phyloP scores from a whole-genome alignment of 1,140 invertebrate genomes.

The Apis laboriosa region DNA sequence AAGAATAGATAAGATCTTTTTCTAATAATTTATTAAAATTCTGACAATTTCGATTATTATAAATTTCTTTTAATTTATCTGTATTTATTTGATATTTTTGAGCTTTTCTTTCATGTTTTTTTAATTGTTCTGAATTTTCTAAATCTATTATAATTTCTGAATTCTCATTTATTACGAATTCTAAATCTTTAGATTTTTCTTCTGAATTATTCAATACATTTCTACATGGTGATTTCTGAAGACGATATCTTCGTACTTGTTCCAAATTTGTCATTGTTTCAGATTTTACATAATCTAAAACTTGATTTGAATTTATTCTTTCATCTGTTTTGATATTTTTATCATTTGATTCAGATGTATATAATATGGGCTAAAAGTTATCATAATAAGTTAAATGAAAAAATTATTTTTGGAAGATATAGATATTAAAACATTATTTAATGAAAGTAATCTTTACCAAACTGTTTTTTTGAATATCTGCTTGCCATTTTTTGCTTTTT shows the following conservation, averaged over 20 bases:
- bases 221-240: slow-evolving; percentile 62
- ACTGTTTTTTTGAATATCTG: slow-evolving; percentile 52
- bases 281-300: slow-evolving; percentile 28
- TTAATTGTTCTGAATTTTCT: slow-evolving; percentile 23
- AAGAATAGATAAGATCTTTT: slow-evolving; percentile 57
- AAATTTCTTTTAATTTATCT: slow-evolving; percentile 47
- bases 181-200: slow-evolving; percentile 37
- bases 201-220: slow-evolving; percentile 38
- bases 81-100: slow-evolving; percentile 23
- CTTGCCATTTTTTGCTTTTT: slow-evolving; percentile 53
- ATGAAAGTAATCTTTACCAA: slow-evolving; percentile 57
- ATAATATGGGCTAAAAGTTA: slow-evolving; percentile 55
- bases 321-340: slow-evolving; percentile 28
- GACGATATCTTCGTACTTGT: slow-evolving; percentile 63
- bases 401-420: slow-evolving; percentile 2
- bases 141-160: neutral
- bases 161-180: slow-evolving; percentile 13
- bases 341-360: slow-evolving; percentile 46
- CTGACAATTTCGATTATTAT: slow-evolving; percentile 38
- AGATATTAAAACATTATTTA: slow-evolving; percentile 15
- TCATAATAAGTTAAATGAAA: neutral
- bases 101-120: slow-evolving; percentile 9
- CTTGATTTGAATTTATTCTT: slow-evolving; percentile 39
- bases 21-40: slow-evolving; percentile 54
- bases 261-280: slow-evolving; percentile 69